Evolutionary conservation across 2,888 invertebrate species (phyloP).

Genomic region (Aleiodes testaceus): DNA sequence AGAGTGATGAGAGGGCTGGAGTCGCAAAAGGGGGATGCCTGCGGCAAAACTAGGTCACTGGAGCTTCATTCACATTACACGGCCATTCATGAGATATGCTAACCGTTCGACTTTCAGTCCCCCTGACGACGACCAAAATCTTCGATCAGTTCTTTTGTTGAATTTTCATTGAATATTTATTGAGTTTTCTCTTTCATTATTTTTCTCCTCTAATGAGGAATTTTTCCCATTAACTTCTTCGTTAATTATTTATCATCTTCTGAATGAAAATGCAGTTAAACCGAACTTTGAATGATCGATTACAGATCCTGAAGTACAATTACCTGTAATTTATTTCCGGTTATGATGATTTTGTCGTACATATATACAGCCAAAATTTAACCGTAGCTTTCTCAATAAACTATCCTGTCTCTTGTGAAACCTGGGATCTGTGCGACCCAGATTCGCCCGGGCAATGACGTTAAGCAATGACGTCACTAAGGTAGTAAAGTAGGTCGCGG

Average conservation of each 20-base stretch:
- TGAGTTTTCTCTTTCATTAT: background rate
- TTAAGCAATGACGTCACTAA: slow-evolving; percentile 69
- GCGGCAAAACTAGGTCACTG: slow-evolving; percentile 69
- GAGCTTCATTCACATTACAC: slow-evolving; percentile 73
- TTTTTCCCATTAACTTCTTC: background rate
- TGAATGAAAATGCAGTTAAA: no score
- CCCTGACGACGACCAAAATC: slow-evolving; percentile 46
- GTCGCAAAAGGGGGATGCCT: slow-evolving; percentile 54
- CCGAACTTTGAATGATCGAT: background rate
- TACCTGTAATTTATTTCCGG: background rate
- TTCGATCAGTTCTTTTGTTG: slow-evolving; percentile 35
- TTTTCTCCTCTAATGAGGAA: background rate
- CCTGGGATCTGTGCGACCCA: slow-evolving; percentile 81
- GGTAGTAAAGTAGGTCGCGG: slow-evolving; percentile 66
- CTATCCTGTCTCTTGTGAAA: slow-evolving; percentile 74
- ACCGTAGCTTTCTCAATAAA: slow-evolving; percentile 67
- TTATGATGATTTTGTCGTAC: background rate
- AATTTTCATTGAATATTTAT: background rate
- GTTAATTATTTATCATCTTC: background rate
- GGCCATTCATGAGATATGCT: slow-evolving; percentile 73
- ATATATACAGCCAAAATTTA: slow-evolving; percentile 6
- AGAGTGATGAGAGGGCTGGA: slow-evolving; percentile 52
- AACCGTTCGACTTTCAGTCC: slow-evolving; percentile 67
- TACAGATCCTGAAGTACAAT: background rate
- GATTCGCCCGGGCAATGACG: slow-evolving; percentile 76